phyloP scores from a whole-genome alignment of 2,797 vertebrate species.

The Hemitrygon akajei region DNA sequence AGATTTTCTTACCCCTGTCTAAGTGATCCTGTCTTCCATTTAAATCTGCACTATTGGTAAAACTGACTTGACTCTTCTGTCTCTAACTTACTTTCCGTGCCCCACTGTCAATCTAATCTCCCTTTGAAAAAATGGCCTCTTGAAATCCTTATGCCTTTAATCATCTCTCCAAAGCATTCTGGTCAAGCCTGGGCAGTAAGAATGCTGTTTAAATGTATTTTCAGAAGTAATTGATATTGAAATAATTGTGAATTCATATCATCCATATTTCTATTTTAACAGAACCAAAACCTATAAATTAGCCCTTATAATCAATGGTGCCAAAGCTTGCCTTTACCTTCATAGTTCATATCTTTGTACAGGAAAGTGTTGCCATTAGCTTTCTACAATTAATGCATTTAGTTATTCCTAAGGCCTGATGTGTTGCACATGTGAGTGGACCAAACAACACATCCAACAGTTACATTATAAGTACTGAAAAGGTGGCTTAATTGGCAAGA shows the following conservation, averaged over 20 bases:
- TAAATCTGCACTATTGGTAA: background rate
- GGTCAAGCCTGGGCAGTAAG: background rate
- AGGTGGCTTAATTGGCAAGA: background rate
- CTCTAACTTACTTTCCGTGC: background rate
- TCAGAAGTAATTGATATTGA: background rate
- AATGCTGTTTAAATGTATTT: background rate
- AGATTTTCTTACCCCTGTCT: background rate
- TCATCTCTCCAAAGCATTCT: background rate
- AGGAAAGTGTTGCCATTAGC: background rate
- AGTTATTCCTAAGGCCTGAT: background rate
- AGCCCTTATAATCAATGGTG: background rate
- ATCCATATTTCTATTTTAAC: background rate
- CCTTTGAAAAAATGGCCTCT: background rate
- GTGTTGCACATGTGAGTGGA: background rate
- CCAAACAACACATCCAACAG: background rate
- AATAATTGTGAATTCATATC: background rate
- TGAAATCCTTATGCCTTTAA: background rate
- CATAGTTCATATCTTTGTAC: background rate
- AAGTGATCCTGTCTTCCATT: background rate
- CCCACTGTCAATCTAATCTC: background rate
- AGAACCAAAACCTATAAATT: background rate
- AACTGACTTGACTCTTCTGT: background rate
- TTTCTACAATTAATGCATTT: background rate
- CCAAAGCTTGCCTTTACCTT: background rate
- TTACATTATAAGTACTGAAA: background rate